These are phyloP conservation scores for Bombus turneri DNA, from an alignment of 1,140 invertebrate genomes.

Conservation along the genomic window DNA sequence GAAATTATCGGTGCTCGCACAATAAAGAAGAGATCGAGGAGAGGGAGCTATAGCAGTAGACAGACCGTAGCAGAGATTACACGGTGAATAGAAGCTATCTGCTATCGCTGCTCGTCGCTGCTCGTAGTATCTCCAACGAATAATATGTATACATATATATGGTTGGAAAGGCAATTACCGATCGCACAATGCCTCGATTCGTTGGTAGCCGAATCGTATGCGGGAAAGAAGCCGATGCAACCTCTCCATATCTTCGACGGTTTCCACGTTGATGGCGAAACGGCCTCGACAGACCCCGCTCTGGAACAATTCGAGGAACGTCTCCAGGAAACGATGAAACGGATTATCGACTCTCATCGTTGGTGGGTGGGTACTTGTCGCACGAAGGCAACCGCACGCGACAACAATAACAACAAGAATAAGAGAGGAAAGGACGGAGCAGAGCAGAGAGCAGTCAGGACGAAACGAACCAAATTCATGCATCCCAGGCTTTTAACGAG, in stretches of 20 bases:
- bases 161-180: not conserved
- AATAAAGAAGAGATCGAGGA: not conserved
- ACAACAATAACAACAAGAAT: slow-evolving; percentile 41
- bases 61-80: not conserved
- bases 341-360: slow-evolving; percentile 34
- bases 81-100: not conserved
- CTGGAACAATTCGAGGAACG: slow-evolving; percentile 8
- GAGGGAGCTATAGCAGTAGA: not conserved
- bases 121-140: not conserved
- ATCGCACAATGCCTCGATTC: not conserved
- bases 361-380: not conserved
- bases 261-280: not conserved
- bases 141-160: slow-evolving; percentile 7
- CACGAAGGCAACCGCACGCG: slow-evolving; percentile 10
- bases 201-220: not conserved
- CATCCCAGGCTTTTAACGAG: slow-evolving; percentile 37
- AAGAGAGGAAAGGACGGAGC: not conserved
- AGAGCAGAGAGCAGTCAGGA: not conserved
- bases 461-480: slow-evolving; percentile 39
- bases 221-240: not conserved
- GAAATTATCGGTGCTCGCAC: not conserved
- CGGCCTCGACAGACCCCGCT: not conserved
- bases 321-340: not conserved
- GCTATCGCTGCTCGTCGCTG: not conserved
- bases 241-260: not conserved